Conservation (phyloP, 2,113 vertebrate genomes). For the Dipodomys spectabilis region DNA sequence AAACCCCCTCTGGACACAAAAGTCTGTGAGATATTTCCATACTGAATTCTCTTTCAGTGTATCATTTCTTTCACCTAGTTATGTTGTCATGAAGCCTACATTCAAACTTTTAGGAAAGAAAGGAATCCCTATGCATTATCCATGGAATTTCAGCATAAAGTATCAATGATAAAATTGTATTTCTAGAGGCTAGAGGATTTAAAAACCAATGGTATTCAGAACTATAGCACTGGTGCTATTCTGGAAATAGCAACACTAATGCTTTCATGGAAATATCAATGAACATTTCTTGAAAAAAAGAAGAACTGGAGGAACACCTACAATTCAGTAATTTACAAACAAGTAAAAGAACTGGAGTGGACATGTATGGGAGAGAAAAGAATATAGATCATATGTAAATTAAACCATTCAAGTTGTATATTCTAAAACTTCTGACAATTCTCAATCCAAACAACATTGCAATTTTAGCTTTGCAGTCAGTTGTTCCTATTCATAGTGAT, state of each 20-base stretch:
- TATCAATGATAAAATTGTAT: background rate
- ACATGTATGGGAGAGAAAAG: background rate
- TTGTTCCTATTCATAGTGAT: background rate
- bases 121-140: background rate
- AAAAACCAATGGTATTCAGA: background rate
- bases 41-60: background rate
- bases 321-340: background rate
- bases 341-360: background rate
- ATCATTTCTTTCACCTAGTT: background rate
- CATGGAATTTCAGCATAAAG: background rate
- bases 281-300: background rate
- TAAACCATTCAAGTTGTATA: background rate
- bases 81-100: background rate
- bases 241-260: background rate
- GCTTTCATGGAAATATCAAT: background rate
- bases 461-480: rapidly evolving
- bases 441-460: background rate
- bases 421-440: background rate
- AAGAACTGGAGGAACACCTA: background rate
- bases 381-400: background rate
- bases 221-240: background rate
- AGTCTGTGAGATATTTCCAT: too few species aligned
- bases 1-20: too few species aligned
- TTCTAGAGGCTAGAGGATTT: background rate
- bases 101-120: background rate